Evolutionary conservation across 2,113 vertebrate genomes (phyloP), one percentile per base, ranked within the genome.

Genomic region (Xyrauchen texanus): DNA sequence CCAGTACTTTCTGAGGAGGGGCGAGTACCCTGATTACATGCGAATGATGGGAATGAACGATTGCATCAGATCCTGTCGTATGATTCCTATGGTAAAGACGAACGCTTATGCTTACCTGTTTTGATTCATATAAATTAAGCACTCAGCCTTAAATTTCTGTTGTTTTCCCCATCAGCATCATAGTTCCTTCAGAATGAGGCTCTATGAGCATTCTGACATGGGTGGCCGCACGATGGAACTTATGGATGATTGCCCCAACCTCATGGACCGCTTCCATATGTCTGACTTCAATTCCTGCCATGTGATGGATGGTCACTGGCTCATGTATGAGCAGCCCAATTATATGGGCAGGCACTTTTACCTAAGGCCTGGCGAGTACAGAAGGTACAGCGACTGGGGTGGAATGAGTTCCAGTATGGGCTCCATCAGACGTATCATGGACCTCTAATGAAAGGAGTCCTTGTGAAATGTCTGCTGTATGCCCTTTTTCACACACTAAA

Each of bases 221-320:
- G 66, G 79, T 0, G 90, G 88, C 53, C 84, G 80, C 81, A 89
- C 81, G 72, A 0, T 81, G 0, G 90, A 91, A 84, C 45, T 90
- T 73, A 81, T 15, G 8, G 87, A 90, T 0, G 89, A 91, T 83
- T 91, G 90, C 1, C 86, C 90, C 42, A 87, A 83, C 71, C 84
- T 92, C 81, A 46, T 12, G 84, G 90, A 92, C 6, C 87, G 87
- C 0, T 90, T 88, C 88, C 86, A 15, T 5, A 89, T 92, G 87
- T 84, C 79, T 2, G 81, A 91, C 85, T 92, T 91, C 84, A 81
- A 85, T 87, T 93, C 92, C 79, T 91, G 90, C 83, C 4, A 91
- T 7, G 90, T 93, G 82, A 91, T 92, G 88, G 92, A 94, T 2
- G 93, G 92, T 68, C 89, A 92, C 70, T 93, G 92, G 92, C 85